Conservation (phyloP, 2,113 vertebrate genomes). For the Chrysochloris asiatica region DNA sequence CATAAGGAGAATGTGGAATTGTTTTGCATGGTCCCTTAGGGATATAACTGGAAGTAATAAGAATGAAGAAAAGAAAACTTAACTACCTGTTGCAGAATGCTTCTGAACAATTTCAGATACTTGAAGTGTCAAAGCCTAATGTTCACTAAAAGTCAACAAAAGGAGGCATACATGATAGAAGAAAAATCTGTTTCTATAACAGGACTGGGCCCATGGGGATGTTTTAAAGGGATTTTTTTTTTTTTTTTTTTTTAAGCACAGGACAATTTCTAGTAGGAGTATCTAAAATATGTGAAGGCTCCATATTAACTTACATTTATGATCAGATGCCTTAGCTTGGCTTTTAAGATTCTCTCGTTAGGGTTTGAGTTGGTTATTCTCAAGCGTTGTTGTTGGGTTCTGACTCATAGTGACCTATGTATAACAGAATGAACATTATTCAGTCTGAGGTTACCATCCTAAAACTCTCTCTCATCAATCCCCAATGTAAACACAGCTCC, state of each 20-base stretch:
- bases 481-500: neutral
- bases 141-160: constrained; percentile 25
- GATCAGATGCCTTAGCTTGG: neutral
- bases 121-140: neutral
- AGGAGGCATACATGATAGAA: neutral
- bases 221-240: neutral
- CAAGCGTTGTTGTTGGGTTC: too few species aligned
- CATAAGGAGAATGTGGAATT: constrained; percentile 62
- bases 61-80: constrained; percentile 72
- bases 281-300: neutral
- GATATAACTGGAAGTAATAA: constrained; percentile 65
- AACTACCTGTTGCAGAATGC: constrained; percentile 70
- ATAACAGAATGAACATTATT: too few species aligned
- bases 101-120: constrained; percentile 53
- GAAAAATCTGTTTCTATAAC: neutral
- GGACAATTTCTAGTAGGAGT: neutral
- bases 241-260: too few species aligned
- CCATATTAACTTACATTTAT: neutral
- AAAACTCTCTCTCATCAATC: neutral
- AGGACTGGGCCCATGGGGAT: neutral
- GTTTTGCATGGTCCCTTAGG: constrained; percentile 71
- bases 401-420: too few species aligned
- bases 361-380: neutral
- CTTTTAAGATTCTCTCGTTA: neutral
- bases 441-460: neutral